Percentiles rank a stretch among this genome's conserved stretches.
phyloP scores from a whole-genome alignment of 1,140 invertebrate species.

The Cherax quadricarinatus region DNA sequence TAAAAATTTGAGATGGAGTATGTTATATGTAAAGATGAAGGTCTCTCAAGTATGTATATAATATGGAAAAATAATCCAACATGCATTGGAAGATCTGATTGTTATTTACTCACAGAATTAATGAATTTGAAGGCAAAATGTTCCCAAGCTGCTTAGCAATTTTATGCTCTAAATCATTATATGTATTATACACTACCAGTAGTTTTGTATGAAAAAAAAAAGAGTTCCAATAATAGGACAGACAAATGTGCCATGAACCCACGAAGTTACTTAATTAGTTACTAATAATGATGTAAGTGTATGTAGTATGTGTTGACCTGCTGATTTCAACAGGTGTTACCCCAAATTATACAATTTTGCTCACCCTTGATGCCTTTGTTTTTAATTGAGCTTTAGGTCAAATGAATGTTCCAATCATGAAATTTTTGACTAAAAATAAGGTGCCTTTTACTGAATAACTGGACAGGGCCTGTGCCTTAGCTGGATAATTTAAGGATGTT shows the following conservation, averaged over 20 bases:
- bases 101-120: constrained; percentile 12
- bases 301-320: constrained; percentile 43
- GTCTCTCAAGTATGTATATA: constrained; percentile 58
- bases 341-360: constrained; percentile 22
- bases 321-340: neutral
- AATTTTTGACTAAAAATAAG: constrained; percentile 41
- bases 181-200: neutral
- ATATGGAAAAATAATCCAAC: constrained; percentile 8
- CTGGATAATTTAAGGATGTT: constrained; percentile 34
- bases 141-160: neutral
- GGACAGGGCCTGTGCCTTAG: constrained; percentile 27
- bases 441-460: constrained; percentile 38
- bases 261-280: constrained; percentile 56
- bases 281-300: constrained; percentile 41
- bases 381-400: constrained; percentile 48
- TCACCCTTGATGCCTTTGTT: constrained; percentile 25
- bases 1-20: constrained; percentile 32
- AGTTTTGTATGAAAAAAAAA: neutral
- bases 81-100: constrained; percentile 18
- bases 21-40: constrained; percentile 48
- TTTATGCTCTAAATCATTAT: neutral
- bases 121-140: constrained; percentile 6
- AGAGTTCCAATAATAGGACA: constrained; percentile 24
- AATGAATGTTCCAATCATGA: constrained; percentile 29
- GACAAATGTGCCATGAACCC: constrained; percentile 52